A percentile compares a stretch with the other conserved stretches of the same genome.
These are phyloP conservation scores for Aptenodytes patagonicus DNA, from an alignment of 2,113 vertebrate species.

Conservation along the genomic window DNA sequence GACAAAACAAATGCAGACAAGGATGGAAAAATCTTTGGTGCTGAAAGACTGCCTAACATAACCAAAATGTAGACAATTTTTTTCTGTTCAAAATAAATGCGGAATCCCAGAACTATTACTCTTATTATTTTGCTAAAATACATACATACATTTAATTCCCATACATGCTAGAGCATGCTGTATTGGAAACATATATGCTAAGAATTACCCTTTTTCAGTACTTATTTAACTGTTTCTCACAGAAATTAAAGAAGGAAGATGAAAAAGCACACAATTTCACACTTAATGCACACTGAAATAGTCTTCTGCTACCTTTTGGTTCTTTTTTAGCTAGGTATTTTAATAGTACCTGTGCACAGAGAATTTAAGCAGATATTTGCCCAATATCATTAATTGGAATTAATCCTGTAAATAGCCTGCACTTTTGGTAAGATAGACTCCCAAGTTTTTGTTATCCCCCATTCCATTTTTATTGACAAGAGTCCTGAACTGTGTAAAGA, in stretches of 20 bases:
- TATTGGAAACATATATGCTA: neutral
- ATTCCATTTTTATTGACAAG: neutral
- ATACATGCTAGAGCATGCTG: neutral
- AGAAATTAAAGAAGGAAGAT: constrained; percentile 1
- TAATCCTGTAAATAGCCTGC: neutral
- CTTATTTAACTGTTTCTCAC: constrained; percentile 4
- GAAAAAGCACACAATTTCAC: constrained; percentile 6
- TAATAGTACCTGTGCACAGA: neutral
- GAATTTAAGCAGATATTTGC: neutral
- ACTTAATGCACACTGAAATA: constrained; percentile 8
- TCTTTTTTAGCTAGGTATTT: neutral
- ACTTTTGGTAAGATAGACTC: neutral
- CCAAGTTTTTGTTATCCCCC: neutral
- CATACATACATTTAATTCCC: neutral
- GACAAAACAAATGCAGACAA: neutral
- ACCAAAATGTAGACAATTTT: neutral
- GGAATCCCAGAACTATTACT: neutral
- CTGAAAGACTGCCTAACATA: neutral
- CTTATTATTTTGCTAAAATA: neutral
- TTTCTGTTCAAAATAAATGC: neutral
- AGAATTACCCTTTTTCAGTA: neutral
- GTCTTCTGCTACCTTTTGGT: neutral
- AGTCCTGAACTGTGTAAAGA: neutral
- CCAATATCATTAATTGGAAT: neutral
- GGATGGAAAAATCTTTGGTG: neutral